Conservation (phyloP, 2,888 invertebrate genomes). For the Eristalis tenax region DNA sequence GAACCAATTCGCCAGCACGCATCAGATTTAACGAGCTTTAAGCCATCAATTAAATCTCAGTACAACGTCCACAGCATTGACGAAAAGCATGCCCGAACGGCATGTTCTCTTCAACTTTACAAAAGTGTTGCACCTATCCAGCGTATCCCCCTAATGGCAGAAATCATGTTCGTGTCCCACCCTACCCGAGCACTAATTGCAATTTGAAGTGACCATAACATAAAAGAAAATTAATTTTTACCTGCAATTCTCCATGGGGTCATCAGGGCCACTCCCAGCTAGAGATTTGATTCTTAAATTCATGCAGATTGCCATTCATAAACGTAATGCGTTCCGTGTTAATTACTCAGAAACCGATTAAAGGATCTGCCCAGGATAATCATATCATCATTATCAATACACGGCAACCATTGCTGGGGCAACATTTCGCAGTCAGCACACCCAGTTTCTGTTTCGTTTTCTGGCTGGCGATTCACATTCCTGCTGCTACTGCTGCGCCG, state of each 20-base stretch:
- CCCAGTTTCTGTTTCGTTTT: not conserved
- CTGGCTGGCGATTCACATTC: not conserved
- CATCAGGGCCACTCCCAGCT: conserved; percentile 1
- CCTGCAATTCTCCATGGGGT: conserved; percentile 1
- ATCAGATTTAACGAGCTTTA: too few species aligned
- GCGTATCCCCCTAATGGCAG: not conserved
- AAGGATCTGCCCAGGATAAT: conserved; percentile 71
- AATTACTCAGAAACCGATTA: conserved; percentile 70
- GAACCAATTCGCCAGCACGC: too few species aligned
- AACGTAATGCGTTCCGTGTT: conserved; percentile 64
- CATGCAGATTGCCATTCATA: conserved; percentile 67
- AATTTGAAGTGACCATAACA: conserved; percentile 61
- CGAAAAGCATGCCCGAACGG: not conserved
- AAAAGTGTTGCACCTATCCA: not conserved
- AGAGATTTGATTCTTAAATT: conserved; percentile 67
- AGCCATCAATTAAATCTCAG: too few species aligned
- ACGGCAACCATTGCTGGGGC: conserved; percentile 31
- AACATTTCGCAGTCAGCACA: conserved; percentile 20
- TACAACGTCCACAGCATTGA: too few species aligned
- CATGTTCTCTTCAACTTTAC: not conserved
- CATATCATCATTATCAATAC: conserved; percentile 71
- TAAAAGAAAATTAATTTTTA: conserved; percentile 40
- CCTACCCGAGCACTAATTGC: conserved; percentile 31
- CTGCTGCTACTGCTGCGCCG: not conserved
- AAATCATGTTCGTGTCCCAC: not conserved